Conservation (phyloP, 1,140 invertebrate genomes). For the Carcinoscorpius rotundicauda region DNA sequence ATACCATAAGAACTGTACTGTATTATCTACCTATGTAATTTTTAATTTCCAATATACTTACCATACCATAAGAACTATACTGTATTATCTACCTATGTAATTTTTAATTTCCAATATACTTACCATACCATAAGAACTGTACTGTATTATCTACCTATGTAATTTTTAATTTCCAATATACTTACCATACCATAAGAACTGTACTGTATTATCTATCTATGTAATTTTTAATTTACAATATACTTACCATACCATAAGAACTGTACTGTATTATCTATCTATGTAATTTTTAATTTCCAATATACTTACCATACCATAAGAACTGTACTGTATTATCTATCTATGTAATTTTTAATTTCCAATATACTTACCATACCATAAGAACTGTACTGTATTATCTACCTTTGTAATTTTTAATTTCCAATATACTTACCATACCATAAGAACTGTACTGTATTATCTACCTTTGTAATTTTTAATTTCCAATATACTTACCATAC, state of each 20-base stretch:
- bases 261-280: neutral
- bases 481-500: constrained; percentile 63
- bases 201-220: neutral
- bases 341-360: neutral
- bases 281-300: neutral
- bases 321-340: too few relatives aligned
- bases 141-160: neutral
- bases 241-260: constrained; percentile 96
- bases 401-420: neutral
- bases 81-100: neutral
- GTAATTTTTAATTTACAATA: neutral
- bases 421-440: constrained; percentile 77
- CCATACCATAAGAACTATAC: constrained; percentile 99
- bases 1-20: constrained; percentile 89
- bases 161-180: constrained; percentile 15
- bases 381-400: too few relatives aligned
- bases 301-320: constrained; percentile 90
- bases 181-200: constrained; percentile 99
- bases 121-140: constrained; percentile 99
- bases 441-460: too few relatives aligned
- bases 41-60: constrained; percentile 35
- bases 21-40: neutral
- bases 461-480: neutral
- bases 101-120: constrained; percentile 28
- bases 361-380: constrained; percentile 83